phyloP scores from a whole-genome alignment of 2,797 vertebrate species.

The Argya squamiceps region DNA sequence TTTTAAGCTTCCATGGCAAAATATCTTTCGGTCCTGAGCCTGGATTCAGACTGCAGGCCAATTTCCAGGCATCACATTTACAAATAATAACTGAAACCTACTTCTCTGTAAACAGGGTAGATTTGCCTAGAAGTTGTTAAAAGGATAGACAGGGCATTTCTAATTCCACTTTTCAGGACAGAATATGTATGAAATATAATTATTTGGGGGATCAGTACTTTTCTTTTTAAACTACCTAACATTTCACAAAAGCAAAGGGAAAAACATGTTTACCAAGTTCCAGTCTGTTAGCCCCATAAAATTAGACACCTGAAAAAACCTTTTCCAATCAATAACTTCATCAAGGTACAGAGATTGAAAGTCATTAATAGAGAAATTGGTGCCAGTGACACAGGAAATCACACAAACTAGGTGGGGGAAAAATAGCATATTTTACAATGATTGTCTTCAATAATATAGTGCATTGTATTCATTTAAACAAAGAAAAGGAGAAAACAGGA shows the following conservation, averaged over 20 bases:
- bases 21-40: not conserved
- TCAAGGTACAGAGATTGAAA: not conserved
- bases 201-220: not conserved
- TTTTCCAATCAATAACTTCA: not conserved
- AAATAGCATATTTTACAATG: not conserved
- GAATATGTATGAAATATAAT: not conserved
- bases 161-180: not conserved
- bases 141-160: not conserved
- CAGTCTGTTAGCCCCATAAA: not conserved
- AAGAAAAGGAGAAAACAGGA: not conserved
- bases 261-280: not conserved
- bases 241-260: not conserved
- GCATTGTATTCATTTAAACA: not conserved
- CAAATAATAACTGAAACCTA: not conserved
- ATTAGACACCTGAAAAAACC: not conserved
- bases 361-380: not conserved
- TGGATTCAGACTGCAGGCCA: not conserved
- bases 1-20: not conserved
- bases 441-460: not conserved
- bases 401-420: rapidly evolving
- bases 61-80: not conserved
- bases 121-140: not conserved
- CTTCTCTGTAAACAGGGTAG: not conserved
- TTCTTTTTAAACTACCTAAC: not conserved
- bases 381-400: not conserved